A percentile compares a stretch with the other conserved stretches of the same genome.
These are phyloP conservation scores for Apotomis capreana DNA, from an alignment of 2,888 invertebrate species.

Conservation along the genomic window DNA sequence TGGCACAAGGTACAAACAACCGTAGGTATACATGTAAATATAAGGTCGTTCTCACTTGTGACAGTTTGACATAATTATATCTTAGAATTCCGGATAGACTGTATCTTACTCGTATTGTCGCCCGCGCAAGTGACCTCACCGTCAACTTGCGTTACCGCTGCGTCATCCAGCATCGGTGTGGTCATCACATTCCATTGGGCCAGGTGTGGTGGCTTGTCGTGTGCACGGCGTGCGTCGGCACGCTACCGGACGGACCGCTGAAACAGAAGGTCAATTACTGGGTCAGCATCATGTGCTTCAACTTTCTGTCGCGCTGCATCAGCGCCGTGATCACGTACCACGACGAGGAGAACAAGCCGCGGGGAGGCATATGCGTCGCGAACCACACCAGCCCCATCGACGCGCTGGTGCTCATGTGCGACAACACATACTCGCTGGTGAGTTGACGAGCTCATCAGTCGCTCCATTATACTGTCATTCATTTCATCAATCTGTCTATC, in stretches of 20 bases:
- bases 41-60: no score
- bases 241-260: slow-evolving; percentile 89
- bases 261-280: slow-evolving; percentile 92
- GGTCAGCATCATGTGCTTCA: slow-evolving; percentile 94
- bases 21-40: no score
- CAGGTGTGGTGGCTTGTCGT: slow-evolving; percentile 94
- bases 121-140: no score
- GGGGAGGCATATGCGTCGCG: slow-evolving; percentile 96
- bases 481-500: no score
- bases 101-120: no score
- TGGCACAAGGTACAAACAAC: no score
- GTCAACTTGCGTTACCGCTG: no score
- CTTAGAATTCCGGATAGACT: no score
- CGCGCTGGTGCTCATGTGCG: slow-evolving; percentile 97
- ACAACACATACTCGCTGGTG: slow-evolving; percentile 98
- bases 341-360: slow-evolving; percentile 93
- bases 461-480: no score
- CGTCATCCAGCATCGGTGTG: no score
- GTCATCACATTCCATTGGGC: slow-evolving; percentile 2
- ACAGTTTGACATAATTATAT: no score
- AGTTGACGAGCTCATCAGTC: slow-evolving; percentile 61
- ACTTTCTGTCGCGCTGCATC: slow-evolving; percentile 95
- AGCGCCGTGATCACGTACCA: slow-evolving; percentile 95
- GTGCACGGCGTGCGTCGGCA: slow-evolving; percentile 94
- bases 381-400: slow-evolving; percentile 99